Evolutionary conservation across 2,888 invertebrate species (phyloP), one percentile per base, ranked within the genome.

Genomic region (Drosophila picticornis): DNA sequence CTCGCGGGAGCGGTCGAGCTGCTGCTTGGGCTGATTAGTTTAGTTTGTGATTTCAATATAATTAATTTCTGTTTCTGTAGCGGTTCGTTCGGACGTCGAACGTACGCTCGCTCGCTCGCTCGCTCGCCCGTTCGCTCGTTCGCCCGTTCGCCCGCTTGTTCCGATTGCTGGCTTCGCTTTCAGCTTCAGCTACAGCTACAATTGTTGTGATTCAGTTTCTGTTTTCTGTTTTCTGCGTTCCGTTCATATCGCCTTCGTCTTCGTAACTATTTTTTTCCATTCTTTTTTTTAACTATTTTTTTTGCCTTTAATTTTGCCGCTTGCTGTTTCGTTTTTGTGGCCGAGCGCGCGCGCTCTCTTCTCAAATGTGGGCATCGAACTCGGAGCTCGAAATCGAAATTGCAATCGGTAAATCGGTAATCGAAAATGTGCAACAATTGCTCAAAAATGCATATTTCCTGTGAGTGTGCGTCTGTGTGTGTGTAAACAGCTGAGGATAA

Each of bases 31-130:
- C 88, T 85, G 85, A 85, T 85, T 85, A 85, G 85, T 85, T 85
- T 87, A 85, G 85, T 85, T 85, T 90, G 85, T 90, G 90, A 90
- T 85, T 85, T 85, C 85, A 85, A 90, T 85, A 85, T 85, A 85
- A 85, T 85, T 85, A 85, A 85, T 85, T 85, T 85, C 83, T 88
- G 89, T 84, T 84, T 89, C 84, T 89, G 88, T 85, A 76, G 85
- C 85, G 85, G 82, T 80, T 89, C 80, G 82, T 87, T 82, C 88
- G 88, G 82, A 87, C 90, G 88, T 82, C 75, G 65, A 67, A 80
- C 76, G 80, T 64, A 78, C 84, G 67, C 66, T 66, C 69, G 81
- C 58, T 73, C 77, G 77, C 53, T 34, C 55, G 66, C n/a, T 48
- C 58, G 40, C 25, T 9, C 65, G 68, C 34, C 31, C 69, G 71